These are phyloP conservation scores for Sarcophaga caerulescens DNA, from an alignment of 2,888 invertebrate genomes.

Conservation along the genomic window DNA sequence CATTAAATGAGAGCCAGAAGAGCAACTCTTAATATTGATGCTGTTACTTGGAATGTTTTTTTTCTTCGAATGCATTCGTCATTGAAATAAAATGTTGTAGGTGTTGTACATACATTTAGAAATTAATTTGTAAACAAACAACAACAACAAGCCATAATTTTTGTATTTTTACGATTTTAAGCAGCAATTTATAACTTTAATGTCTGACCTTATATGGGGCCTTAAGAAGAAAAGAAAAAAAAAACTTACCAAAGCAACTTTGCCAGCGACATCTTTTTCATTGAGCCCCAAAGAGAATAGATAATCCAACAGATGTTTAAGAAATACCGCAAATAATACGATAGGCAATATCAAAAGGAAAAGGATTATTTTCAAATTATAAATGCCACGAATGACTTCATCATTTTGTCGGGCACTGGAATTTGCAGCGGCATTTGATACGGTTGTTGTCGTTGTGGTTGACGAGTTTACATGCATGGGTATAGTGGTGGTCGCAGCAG, in stretches of 20 bases:
- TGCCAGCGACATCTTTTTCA: constrained; percentile 79
- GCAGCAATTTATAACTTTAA: no score
- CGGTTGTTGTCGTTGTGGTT: constrained; percentile 47
- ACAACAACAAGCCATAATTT: not conserved
- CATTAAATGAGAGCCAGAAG: constrained; percentile 19
- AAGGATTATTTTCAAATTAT: constrained; percentile 76
- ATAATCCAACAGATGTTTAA: constrained; percentile 79
- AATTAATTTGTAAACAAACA: constrained; percentile 14
- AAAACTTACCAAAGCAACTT: constrained; percentile 79
- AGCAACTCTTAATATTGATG: not conserved
- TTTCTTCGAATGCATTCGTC: constrained; percentile 29
- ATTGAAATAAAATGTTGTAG: not conserved
- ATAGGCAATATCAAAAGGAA: constrained; percentile 77
- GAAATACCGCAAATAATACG: constrained; percentile 76
- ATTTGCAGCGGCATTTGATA: constrained; percentile 26
- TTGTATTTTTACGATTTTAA: no score
- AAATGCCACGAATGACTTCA: constrained; percentile 76
- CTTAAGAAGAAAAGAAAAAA: not conserved
- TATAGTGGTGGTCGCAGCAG: constrained; percentile 56
- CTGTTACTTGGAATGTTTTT: constrained; percentile 43
- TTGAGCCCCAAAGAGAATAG: constrained; percentile 75
- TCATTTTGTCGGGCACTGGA: constrained; percentile 71
- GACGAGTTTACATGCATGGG: constrained; percentile 62
- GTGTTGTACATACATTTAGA: no score
- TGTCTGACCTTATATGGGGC: not conserved